phyloP scores from a whole-genome alignment of 1,140 invertebrate genomes.

The Chelonus insularis region DNA sequence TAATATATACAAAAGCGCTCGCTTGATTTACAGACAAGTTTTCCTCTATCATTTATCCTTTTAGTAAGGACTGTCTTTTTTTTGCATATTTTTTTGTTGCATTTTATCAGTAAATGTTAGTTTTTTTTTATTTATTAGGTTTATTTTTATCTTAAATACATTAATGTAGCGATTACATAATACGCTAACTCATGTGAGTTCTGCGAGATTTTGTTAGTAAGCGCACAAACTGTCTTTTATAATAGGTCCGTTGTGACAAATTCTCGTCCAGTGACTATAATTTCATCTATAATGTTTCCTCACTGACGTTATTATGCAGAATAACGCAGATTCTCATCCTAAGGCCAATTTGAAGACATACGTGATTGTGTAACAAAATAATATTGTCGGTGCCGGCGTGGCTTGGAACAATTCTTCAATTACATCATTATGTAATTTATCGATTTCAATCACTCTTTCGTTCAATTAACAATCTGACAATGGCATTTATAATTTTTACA shows the following conservation, averaged over 20 bases:
- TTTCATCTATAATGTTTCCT: constrained; percentile 25
- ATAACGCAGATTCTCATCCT: constrained; percentile 1
- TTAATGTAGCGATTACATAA: constrained; percentile 26
- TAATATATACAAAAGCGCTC: constrained; percentile 50
- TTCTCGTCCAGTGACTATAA: constrained; percentile 16
- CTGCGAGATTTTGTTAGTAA: constrained; percentile 40
- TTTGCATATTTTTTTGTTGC: constrained; percentile 6
- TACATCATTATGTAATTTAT: constrained; percentile 30
- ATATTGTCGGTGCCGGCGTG: constrained; percentile 39
- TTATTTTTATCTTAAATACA: too few relatives aligned
- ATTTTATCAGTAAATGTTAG: constrained; percentile 28
- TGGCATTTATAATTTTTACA: too few relatives aligned
- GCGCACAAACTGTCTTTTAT: constrained; percentile 52
- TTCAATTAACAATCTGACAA: too few relatives aligned
- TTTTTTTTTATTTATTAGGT: too few relatives aligned
- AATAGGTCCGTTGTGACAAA: constrained; percentile 43
- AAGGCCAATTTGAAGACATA: constrained; percentile 31
- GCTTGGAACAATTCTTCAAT: constrained; percentile 40
- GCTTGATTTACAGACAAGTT: constrained; percentile 40
- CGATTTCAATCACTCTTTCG: too few relatives aligned
- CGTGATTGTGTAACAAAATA: constrained; percentile 43
- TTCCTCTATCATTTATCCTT: constrained; percentile 8
- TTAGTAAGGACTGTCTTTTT: constrained; percentile 45
- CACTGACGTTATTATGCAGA: background rate
- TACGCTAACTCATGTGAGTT: constrained; percentile 28